phyloP scores from a whole-genome alignment of 2,113 vertebrate genomes.

The Garra rufa region DNA sequence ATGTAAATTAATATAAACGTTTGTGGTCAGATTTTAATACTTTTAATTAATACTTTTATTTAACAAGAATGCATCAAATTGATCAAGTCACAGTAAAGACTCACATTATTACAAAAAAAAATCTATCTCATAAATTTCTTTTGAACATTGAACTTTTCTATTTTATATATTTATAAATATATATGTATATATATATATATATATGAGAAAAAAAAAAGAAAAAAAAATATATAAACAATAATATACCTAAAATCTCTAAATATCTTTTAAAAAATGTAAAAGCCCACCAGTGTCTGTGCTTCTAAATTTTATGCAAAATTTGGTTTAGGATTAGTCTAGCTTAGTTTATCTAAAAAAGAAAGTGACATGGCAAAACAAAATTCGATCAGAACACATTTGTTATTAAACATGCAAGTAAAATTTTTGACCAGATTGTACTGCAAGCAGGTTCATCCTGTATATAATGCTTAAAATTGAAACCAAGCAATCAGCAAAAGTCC shows the following conservation, averaged over 20 bases:
- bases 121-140: too few relatives aligned
- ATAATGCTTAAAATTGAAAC: neutral
- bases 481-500: neutral
- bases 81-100: neutral
- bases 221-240: neutral
- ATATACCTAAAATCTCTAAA: neutral
- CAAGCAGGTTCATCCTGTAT: neutral
- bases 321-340: neutral
- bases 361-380: neutral
- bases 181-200: too few relatives aligned
- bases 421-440: neutral
- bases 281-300: neutral
- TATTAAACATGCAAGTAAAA: neutral
- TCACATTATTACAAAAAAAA: neutral
- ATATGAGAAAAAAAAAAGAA: neutral
- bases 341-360: neutral
- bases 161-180: too few relatives aligned
- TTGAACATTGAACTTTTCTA: too few relatives aligned
- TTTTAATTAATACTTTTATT: neutral
- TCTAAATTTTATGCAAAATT: neutral
- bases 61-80: neutral
- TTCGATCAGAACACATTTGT: neutral
- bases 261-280: neutral
- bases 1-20: neutral
- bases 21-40: neutral